Conservation (phyloP, 2,113 vertebrate species). For the Irena cyanogastra region DNA sequence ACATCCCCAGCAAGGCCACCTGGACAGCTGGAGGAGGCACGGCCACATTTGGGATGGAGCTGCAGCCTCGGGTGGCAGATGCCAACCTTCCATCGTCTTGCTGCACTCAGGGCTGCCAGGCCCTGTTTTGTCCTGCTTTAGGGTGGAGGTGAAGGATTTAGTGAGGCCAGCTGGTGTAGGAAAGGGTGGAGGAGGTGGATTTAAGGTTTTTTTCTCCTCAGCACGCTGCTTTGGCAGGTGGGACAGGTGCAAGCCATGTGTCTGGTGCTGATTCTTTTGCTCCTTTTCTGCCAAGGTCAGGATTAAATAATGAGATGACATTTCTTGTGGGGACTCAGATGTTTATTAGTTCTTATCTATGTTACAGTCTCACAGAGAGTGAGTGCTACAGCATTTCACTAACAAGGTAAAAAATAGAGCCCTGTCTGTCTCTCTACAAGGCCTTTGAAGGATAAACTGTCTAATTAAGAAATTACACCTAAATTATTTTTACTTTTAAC, state of each 20-base stretch:
- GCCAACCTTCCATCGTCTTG: not conserved
- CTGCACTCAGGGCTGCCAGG: accelerated
- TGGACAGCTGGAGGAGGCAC: not conserved
- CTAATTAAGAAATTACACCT: too few species aligned
- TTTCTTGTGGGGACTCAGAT: too few species aligned
- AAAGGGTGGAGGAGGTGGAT: not conserved
- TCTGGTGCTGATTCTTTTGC: too few species aligned
- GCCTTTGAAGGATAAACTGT: too few species aligned
- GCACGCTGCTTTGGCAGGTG: not conserved
- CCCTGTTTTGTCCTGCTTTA: not conserved
- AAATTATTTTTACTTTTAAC: too few species aligned
- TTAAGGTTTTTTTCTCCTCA: not conserved
- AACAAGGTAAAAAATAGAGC: too few species aligned
- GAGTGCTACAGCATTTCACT: too few species aligned
- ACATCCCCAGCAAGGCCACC: not conserved
- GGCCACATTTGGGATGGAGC: not conserved
- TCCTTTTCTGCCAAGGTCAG: too few species aligned
- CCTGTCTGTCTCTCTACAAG: too few species aligned
- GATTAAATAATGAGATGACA: too few species aligned
- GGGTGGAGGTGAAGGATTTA: not conserved
- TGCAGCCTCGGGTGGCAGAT: accelerated
- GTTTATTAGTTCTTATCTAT: too few species aligned
- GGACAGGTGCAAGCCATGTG: accelerated
- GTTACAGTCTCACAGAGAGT: too few species aligned
- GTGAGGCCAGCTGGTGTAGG: not conserved